Base-by-base conservation (phyloP, 2,797 vertebrate species). In the Miopithecus talapoin region DNA sequence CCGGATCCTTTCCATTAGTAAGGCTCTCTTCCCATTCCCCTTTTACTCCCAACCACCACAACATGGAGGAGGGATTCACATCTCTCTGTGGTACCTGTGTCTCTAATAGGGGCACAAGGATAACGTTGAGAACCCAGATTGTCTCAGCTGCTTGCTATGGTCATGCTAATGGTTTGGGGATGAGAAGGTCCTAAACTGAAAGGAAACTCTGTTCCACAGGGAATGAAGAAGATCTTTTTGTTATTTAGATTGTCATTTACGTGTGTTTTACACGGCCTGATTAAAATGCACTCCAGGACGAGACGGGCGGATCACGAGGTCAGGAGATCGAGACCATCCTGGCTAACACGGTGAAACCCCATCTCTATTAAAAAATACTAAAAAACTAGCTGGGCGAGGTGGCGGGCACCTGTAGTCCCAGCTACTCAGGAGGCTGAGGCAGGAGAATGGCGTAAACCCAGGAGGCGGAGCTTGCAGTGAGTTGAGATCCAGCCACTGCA, bases 51-150 rank as follows among this genome's bases (percentile, higher is more conserved):
- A 79, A 8, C 9, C 28, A 7, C n/a, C 28, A 7, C 61, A 75
- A 28, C 12, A 11, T 0, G 0, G 4, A 64, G 5, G 46, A 4
- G 10, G 26, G 39, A 4, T 17, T 17, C 12, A 4, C 11, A 43
- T 22, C 14, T 55, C 4, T 39, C 16, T 30, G 16, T 24, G 41
- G 43, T 26, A 13, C 36, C 64, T 75, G 22, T 50, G 14, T 24
- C 53, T 85, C n/a, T 26, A 12, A 10, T 57, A 36, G 68, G 79
- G 8, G 1, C 17, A 3, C 39, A 9, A 70, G 61, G 26, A 72
- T 46, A 76, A 33, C 13, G 1, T 36, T 39, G 41, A 72, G 55
- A 12, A 41, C n/a, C n/a, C 64, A 75, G 24, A 8, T 36, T 28
- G n/a, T 41, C 72, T 75, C 19, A 41, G 24, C 55, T 64, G 43